Conservation (phyloP, 2,113 vertebrate genomes). For the Otolemur garnettii region DNA sequence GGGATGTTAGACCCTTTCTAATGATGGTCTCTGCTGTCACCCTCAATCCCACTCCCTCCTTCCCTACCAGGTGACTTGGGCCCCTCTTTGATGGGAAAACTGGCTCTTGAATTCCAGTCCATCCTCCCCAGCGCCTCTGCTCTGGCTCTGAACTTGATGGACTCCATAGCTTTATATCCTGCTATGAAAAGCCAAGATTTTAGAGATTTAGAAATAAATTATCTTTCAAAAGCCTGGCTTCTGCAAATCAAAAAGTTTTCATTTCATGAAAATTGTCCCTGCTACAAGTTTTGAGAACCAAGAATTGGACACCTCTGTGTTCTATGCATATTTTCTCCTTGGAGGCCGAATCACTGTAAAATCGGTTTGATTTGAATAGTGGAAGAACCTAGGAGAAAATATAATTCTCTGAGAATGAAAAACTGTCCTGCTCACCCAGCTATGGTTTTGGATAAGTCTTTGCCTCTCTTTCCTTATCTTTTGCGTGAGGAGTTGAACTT, state of each 20-base stretch:
- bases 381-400: slow-evolving; percentile 20
- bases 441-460: neutral
- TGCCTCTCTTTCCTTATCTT: neutral
- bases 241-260: slow-evolving; percentile 63
- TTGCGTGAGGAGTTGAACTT: too few relatives aligned
- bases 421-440: neutral
- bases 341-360: neutral
- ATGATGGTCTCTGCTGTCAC: neutral
- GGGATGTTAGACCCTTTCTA: neutral
- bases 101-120: fast-evolving
- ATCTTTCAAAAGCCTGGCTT: slow-evolving; percentile 60
- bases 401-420: slow-evolving; percentile 13
- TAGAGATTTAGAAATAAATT: slow-evolving; percentile 69
- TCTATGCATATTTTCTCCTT: neutral
- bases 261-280: slow-evolving; percentile 62
- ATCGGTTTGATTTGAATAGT: neutral
- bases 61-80: neutral
- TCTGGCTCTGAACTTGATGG: neutral
- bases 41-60: neutral
- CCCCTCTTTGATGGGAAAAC: neutral
- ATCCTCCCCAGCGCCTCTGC: neutral
- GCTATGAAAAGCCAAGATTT: slow-evolving; percentile 70
- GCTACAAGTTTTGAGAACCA: slow-evolving; percentile 36
- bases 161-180: slow-evolving; percentile 46
- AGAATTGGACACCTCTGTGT: neutral